Base-by-base conservation (phyloP, 2,888 invertebrate species). In the Parapristionchus giblindavisi region DNA sequence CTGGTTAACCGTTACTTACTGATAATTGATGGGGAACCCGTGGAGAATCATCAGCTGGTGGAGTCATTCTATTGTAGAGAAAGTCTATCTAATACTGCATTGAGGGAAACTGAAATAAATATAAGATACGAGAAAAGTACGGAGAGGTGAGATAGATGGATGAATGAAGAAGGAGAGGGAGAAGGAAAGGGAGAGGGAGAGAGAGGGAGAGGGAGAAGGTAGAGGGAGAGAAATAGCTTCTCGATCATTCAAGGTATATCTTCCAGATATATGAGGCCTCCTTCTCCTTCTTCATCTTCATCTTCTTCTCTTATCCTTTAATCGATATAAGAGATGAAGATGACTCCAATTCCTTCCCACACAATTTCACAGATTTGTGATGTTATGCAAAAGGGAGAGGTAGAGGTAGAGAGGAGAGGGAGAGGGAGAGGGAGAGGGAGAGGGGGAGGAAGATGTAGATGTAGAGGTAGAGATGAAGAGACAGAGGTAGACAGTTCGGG, bases 271-370 rank as follows among this genome's bases (percentile, higher is more conserved):
- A 77, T 77, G 75, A 77, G 70, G 70, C 65, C 76, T 75, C 71
- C 77, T 74, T 65, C 74, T 76, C 76, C n/a, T 77, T 77, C 77
- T 34, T 34, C 54, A 38, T n/a, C 60, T 66, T 71, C 48, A 73
- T 68, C 70, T 60, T 71, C 61, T 52, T 65, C 60, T 76, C 61
- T 32, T 34, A 58, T 71, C 65, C 40, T 58, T 60, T 60, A 60
- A 60, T 60, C 60, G 60, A 60, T 60, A 60, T 34, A 29, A 21
- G n/a, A 60, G 38, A 60, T 60, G 60, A 60, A 27, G 60, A 60
- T 34, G 60, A 58, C 36, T 27, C 65, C 32, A 38, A 29, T 43
- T 38, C 51, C 58, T 51, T 56, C 54, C 38, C 56, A 60, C 71
- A 52, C 61, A 40, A 21, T 56, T 27, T 43, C 66, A 43, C 29